Percentiles rank a stretch among this genome's conserved stretches.
These are phyloP conservation scores for Drosophila multiciliata DNA, from an alignment of 2,888 invertebrate species.

Conservation along the genomic window DNA sequence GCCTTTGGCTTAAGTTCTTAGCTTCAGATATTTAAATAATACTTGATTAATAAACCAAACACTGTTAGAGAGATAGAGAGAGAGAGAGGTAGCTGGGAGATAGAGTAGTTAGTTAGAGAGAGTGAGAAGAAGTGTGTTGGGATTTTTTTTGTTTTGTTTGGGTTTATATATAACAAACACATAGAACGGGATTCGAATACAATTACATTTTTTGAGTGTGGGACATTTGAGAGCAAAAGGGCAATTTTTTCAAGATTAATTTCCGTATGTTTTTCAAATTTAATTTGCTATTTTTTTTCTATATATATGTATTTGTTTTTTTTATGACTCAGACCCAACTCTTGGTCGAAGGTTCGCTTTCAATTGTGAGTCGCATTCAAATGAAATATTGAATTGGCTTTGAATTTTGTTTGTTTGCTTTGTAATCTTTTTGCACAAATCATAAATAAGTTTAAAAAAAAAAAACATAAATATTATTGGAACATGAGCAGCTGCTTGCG, in stretches of 20 bases:
- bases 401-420: conserved; percentile 74
- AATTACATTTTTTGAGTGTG: conserved; percentile 54
- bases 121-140: conserved; percentile 62
- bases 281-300: conserved; percentile 1
- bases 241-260: conserved; percentile 10
- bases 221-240: conserved; percentile 34
- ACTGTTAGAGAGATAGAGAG: conserved; percentile 43
- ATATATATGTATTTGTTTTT: background rate
- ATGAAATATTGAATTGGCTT: conserved; percentile 44
- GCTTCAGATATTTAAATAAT: conserved; percentile 66
- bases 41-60: conserved; percentile 69
- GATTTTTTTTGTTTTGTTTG: conserved; percentile 35
- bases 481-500: conserved; percentile 53
- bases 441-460: conserved; percentile 18
- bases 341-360: conserved; percentile 59
- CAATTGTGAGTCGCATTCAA: conserved; percentile 60
- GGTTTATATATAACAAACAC: conserved; percentile 71
- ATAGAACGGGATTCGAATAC: conserved; percentile 65
- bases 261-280: conserved; percentile 4
- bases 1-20: conserved; percentile 46
- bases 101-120: conserved; percentile 41
- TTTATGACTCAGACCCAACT: conserved; percentile 67
- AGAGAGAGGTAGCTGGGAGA: conserved; percentile 37
- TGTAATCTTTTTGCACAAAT: conserved; percentile 70
- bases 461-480: conserved; percentile 13